Base-by-base conservation (phyloP, 2,113 vertebrate genomes). In the Stegastes partitus region DNA sequence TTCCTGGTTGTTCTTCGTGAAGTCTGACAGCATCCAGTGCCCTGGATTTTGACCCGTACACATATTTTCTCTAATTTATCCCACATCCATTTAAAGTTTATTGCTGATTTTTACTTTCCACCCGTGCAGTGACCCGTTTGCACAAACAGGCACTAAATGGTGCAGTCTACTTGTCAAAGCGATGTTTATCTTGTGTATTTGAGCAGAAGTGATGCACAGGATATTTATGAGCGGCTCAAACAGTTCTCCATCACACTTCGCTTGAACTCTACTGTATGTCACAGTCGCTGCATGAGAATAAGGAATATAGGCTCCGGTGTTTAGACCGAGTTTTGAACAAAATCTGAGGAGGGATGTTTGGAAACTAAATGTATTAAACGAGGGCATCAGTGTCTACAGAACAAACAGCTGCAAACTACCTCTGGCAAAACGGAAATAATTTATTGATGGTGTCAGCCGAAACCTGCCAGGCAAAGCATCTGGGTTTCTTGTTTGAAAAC, bases 181-280 rank as follows among this genome's bases (percentile, higher is more conserved):
- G 0, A 45, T 42, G 14, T 39, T 16, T 10, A 59, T 51, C 39
- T 49, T 5, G 6, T 23, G 34, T 53, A 26, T 14, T 16, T 3
- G 7, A 0, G 23, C 15, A 18, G 4, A 5, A 22, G 18, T 15
- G 26, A 68, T 44, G 22, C 21, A 23, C n/a, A 9, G 56, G 56
- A 47, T 61, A 66, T 73, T 73, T 14, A 65, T 26, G 21, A 63
- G 50, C 50, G 31, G 25, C 16, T 80, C 49, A 55, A 67, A 80
- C 25, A 16, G 26, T 50, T 44, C 23, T 59, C 26, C 34, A 18
- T 6, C 47, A 53, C 45, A 26, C 34, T 51, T 45, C 0, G 0
- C 42, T 50, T 51, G 4, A 25, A 58, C 44, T 61, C 49, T 55
- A 51, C 64, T 50, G n/a, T 0, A 5, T 21, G 26, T 62, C 16